These are phyloP conservation scores for Oscheius sp. DNA, from an alignment of 2,888 invertebrate genomes.

Conservation along the genomic window DNA sequence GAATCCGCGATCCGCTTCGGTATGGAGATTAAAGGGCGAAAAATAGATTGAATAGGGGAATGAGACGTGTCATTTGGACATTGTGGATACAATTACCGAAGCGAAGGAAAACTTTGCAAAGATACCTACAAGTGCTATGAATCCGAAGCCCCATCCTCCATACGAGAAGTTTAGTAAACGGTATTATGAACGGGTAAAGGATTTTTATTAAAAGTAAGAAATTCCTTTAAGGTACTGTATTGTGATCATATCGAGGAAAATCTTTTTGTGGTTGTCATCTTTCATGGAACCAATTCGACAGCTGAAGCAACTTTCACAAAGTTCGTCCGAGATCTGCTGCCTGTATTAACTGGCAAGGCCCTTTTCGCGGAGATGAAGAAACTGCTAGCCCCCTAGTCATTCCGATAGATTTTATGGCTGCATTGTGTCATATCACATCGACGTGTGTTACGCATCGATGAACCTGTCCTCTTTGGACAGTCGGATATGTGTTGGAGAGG, in stretches of 20 bases:
- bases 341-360: not conserved
- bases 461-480: conserved; percentile 26
- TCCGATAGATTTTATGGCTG: not conserved
- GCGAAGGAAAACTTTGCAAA: not conserved
- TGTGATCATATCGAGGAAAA: conserved; percentile 27
- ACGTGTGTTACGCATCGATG: conserved; percentile 8
- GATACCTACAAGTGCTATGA: not conserved
- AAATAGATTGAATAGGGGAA: not conserved
- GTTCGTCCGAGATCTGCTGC: not conserved
- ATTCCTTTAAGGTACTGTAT: not conserved
- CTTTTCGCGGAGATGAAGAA: conserved; percentile 24
- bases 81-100: not conserved
- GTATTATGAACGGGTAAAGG: not conserved
- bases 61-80: not conserved
- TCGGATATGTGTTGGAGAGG: not conserved
- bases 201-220: not conserved
- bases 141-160: conserved; percentile 14
- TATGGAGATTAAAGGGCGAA: not conserved
- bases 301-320: not conserved
- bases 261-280: conserved; percentile 26
- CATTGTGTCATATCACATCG: conserved; percentile 15
- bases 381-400: conserved; percentile 8
- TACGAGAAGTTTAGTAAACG: not conserved
- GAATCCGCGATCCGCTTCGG: not conserved
- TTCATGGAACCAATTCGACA: not conserved